A percentile compares a stretch with the other conserved stretches of the same genome.
phyloP scores from a whole-genome alignment of 2,113 vertebrate species.

The Galemys pyrenaicus region DNA sequence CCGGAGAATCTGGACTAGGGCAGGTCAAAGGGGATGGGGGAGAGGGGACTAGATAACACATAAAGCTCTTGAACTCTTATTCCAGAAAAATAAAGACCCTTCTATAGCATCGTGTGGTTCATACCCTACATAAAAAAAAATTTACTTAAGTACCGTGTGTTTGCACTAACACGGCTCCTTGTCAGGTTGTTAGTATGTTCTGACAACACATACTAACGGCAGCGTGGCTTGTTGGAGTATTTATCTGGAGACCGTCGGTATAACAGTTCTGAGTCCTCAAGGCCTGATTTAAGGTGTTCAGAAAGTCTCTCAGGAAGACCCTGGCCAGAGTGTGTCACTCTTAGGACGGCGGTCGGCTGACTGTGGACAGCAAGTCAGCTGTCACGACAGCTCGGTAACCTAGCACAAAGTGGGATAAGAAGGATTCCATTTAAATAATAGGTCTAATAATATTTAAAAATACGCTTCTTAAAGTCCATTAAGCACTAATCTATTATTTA shows the following conservation, averaged over 20 bases:
- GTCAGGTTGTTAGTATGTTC: not conserved
- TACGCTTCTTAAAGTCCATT: not conserved
- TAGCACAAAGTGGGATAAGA: not conserved
- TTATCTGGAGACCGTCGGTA: not conserved
- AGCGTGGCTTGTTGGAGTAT: not conserved
- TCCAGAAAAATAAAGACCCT: not conserved
- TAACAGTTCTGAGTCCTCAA: not conserved
- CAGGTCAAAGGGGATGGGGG: too few species aligned
- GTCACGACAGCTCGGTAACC: not conserved
- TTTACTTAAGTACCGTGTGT: not conserved
- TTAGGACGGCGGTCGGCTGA: not conserved
- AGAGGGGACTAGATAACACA: not conserved
- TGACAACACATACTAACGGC: not conserved
- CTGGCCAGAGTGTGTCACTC: not conserved
- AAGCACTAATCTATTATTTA: not conserved
- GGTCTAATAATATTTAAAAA: conserved; percentile 17
- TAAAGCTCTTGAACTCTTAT: not conserved
- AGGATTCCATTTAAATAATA: conserved; percentile 18
- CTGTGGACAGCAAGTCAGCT: not conserved
- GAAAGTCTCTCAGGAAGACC: not conserved
- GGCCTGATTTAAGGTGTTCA: not conserved
- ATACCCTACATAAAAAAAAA: not conserved
- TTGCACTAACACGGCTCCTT: not conserved
- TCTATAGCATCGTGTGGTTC: not conserved
- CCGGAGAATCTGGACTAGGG: not conserved